Conservation (phyloP, 2,113 vertebrate species). For the Alethe castanea region DNA sequence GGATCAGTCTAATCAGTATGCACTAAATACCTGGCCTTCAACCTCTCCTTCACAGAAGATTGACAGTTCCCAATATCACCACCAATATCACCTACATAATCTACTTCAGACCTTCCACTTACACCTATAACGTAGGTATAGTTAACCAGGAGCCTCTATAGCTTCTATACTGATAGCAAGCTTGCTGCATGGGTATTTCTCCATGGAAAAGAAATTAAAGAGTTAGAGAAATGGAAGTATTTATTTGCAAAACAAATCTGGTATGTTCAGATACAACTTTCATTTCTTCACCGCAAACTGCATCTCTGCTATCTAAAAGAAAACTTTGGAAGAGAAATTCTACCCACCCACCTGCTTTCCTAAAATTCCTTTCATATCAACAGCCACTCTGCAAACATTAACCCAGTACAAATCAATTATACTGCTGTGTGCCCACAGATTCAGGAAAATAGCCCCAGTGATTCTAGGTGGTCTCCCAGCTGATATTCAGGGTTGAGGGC, state of each 20-base stretch:
- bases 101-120: neutral
- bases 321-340: neutral
- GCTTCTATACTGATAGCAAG: neutral
- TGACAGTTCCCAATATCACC: neutral
- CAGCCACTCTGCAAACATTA: neutral
- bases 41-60: neutral
- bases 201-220: neutral
- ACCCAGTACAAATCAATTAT: neutral
- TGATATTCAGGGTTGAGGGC: accelerated
- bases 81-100: neutral
- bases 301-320: neutral
- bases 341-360: neutral
- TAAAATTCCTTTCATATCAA: neutral
- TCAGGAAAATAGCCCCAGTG: neutral
- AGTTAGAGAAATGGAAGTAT: neutral
- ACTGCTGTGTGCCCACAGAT: neutral
- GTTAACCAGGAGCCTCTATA: neutral
- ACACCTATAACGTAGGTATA: neutral
- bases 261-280: neutral
- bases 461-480: neutral
- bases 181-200: neutral
- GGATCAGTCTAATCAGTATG: neutral
- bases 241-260: neutral
- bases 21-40: neutral
- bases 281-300: neutral